These are phyloP conservation scores for Dendropsophus ebraccatus DNA, from an alignment of 2,113 vertebrate genomes.

Conservation along the genomic window DNA sequence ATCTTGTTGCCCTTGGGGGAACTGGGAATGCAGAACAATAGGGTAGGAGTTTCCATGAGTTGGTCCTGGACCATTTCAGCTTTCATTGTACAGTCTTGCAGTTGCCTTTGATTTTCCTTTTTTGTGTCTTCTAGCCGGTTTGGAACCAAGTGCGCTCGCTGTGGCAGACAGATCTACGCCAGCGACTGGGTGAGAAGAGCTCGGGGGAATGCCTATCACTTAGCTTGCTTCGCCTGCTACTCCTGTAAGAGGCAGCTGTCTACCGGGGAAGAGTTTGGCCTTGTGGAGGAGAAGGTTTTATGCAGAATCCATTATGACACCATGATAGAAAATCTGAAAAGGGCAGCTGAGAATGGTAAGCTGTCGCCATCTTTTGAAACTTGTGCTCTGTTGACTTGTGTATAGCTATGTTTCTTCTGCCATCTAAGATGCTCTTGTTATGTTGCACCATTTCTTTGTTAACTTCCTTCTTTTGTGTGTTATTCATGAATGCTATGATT, in stretches of 20 bases:
- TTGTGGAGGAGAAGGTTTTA: constrained; percentile 97
- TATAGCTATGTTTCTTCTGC: background rate
- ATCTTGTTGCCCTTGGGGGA: no score
- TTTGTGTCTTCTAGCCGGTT: constrained; percentile 85
- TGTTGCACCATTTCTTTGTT: background rate
- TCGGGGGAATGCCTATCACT: constrained; percentile 92
- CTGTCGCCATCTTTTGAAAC: no score
- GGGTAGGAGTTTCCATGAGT: no score
- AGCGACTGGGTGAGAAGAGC: constrained; percentile 97
- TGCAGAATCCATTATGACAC: constrained; percentile 98
- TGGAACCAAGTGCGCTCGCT: constrained; percentile 96
- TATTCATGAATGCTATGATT: constrained; percentile 17
- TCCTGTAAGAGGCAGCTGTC: constrained; percentile 97
- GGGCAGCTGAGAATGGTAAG: constrained; percentile 92
- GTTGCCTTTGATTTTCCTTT: background rate
- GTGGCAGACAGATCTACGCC: constrained; percentile 95
- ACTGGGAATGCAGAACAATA: no score
- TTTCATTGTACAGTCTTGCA: no score
- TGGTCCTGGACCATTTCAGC: no score
- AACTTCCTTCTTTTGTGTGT: constrained; percentile 47
- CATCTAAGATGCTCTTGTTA: constrained; percentile 5
- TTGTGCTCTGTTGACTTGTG: background rate
- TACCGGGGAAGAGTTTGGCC: constrained; percentile 94
- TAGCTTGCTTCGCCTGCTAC: constrained; percentile 97
- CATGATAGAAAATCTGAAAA: constrained; percentile 97